Evolutionary conservation across 2,797 vertebrate species (phyloP), one percentile per base, ranked within the genome.

Genomic region (Astyanax mexicanus): DNA sequence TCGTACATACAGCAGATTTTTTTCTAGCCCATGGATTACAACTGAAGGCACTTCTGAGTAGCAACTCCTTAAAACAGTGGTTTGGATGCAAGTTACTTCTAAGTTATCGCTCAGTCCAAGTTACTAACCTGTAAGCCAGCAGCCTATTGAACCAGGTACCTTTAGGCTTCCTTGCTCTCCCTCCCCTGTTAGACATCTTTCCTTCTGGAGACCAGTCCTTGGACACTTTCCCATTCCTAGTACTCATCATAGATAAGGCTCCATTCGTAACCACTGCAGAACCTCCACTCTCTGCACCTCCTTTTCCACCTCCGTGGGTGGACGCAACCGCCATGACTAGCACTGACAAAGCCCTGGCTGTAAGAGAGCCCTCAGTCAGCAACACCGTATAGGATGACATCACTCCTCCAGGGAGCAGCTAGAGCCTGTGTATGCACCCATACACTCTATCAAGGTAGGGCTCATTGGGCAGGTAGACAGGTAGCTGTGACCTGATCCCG

Each of bases 51-150:
- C n/a, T 62, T 62, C 77, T 58, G 25, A 35, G 42, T 23, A 44
- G 45, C 32, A 66, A 64, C 52, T 65, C 44, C 68, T 75, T 47
- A 58, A 57, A 51, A 38, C 44, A 4, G 44, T 4, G 0, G 44
- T 17, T n/a, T 17, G 1, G 13, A n/a, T n/a, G n/a, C n/a, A n/a
- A n/a, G n/a, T n/a, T n/a, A n/a, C n/a, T n/a, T n/a, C n/a, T n/a
- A 35, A 52, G 3, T 27, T n/a, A 65, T n/a, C 40, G n/a, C n/a
- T n/a, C 47, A 42, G 17, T 32, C 12, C 15, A 60, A 35, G 37
- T 54, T 25, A 80, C 75, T 76, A 27, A 82, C 80, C 80, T 83
- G 72, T 74, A 79, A 35, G 55, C 72, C 49, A 82, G 49, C n/a
- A 82, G 69, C 47, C 78, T 74, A 71, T 74, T 69, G 19, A 61